Conservation (phyloP, 2,888 invertebrate genomes). For the Sphecodes monilicornis region DNA sequence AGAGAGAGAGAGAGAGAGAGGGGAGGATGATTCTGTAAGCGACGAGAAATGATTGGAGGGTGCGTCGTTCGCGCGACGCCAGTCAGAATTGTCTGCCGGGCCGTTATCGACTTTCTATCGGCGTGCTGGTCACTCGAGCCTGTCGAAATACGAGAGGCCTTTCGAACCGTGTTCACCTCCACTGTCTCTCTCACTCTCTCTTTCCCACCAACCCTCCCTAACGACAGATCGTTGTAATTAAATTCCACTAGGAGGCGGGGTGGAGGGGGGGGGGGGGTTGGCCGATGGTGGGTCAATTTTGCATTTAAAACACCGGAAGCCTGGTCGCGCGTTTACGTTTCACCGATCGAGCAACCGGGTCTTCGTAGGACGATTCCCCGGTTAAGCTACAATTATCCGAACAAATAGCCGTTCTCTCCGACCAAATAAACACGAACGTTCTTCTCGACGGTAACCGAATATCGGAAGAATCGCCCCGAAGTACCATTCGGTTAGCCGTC, state of each 20-base stretch:
- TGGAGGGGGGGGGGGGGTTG: neutral
- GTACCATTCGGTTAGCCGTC: neutral
- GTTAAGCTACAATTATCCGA: neutral
- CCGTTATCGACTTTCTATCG: constrained; percentile 63
- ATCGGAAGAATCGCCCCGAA: neutral
- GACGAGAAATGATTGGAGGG: constrained; percentile 56
- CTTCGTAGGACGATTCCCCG: neutral
- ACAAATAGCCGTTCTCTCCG: neutral
- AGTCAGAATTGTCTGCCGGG: constrained; percentile 37
- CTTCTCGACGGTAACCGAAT: neutral
- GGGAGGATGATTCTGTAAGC: constrained; percentile 25
- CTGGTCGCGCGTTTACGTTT: constrained; percentile 31
- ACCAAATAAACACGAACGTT: neutral
- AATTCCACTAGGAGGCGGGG: constrained; percentile 40
- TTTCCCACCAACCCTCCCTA: neutral
- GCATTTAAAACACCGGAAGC: constrained; percentile 51
- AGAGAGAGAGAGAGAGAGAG: neutral
- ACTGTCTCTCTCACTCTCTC: neutral
- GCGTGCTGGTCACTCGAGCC: constrained; percentile 57
- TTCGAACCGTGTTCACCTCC: constrained; percentile 31
- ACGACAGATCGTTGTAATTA: constrained; percentile 64
- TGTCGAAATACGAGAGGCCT: constrained; percentile 59
- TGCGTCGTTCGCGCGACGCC: constrained; percentile 51
- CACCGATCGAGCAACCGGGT: neutral
- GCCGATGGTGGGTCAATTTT: constrained; percentile 43